Evolutionary conservation across 2,797 vertebrate genomes (phyloP).

Genomic region (Artibeus lituratus): DNA sequence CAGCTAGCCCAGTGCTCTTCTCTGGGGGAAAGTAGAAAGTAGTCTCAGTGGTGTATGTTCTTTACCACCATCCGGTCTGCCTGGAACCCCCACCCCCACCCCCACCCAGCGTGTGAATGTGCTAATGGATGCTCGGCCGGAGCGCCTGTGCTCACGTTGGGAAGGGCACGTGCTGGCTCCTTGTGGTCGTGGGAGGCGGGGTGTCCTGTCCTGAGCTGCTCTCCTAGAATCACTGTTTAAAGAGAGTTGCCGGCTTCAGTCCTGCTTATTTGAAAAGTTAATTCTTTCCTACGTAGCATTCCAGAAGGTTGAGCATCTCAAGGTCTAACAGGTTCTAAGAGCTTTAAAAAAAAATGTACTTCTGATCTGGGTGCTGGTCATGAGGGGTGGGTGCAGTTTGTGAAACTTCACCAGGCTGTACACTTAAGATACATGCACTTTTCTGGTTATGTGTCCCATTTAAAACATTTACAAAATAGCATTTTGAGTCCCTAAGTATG

Average conservation of each 20-base stretch:
- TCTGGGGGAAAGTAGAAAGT: background rate
- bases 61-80: background rate
- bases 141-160: background rate
- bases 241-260: background rate
- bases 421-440: background rate
- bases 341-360: background rate
- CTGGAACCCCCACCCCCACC: background rate
- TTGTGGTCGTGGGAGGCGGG: background rate
- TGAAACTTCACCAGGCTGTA: background rate
- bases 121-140: accelerated
- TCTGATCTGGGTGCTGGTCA: background rate
- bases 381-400: background rate
- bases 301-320: background rate
- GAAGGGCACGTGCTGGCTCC: background rate
- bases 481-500: background rate
- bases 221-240: background rate
- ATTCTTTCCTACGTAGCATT: background rate
- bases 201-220: too few relatives aligned
- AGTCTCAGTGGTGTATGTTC: background rate
- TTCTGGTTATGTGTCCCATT: background rate
- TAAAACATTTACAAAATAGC: background rate
- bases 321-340: background rate
- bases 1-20: background rate
- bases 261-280: background rate
- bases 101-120: background rate